phyloP scores from a whole-genome alignment of 2,797 vertebrate species.

The Tamandua tetradactyla region DNA sequence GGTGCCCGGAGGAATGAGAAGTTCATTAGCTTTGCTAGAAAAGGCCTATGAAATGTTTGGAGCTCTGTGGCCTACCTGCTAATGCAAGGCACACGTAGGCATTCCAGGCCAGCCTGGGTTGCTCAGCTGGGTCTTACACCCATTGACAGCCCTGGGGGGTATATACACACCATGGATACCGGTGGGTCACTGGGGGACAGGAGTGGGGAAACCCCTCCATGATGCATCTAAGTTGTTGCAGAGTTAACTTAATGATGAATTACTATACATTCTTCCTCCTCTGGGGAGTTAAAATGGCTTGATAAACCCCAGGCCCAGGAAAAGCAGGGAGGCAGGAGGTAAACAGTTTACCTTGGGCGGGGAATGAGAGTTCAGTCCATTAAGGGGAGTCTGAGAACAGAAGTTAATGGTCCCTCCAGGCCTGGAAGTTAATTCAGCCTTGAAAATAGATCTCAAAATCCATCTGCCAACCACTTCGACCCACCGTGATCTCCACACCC shows the following conservation, averaged over 20 bases:
- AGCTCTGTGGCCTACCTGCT: neutral
- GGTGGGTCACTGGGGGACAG: neutral
- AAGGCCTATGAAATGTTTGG: neutral
- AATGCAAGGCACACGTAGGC: neutral
- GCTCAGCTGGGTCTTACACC: neutral
- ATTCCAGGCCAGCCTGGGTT: neutral
- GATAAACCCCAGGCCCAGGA: constrained; percentile 50
- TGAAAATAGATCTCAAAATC: constrained; percentile 59
- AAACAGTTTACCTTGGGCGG: neutral
- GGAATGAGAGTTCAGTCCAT: constrained; percentile 44
- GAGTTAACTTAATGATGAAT: constrained; percentile 49
- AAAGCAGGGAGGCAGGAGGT: neutral
- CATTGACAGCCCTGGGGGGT: neutral
- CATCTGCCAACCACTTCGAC: neutral
- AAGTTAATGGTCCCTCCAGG: constrained; percentile 66
- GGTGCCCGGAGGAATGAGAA: neutral
- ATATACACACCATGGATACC: neutral
- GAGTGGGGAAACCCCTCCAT: neutral
- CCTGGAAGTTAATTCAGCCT: constrained; percentile 58
- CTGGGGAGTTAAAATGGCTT: constrained; percentile 59
- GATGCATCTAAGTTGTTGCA: neutral
- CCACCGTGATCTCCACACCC: accelerated
- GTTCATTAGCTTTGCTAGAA: constrained; percentile 56
- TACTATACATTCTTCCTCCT: neutral
- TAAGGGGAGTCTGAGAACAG: constrained; percentile 35